phyloP scores from a whole-genome alignment of 2,888 invertebrate species.

The Xanthia togata region DNA sequence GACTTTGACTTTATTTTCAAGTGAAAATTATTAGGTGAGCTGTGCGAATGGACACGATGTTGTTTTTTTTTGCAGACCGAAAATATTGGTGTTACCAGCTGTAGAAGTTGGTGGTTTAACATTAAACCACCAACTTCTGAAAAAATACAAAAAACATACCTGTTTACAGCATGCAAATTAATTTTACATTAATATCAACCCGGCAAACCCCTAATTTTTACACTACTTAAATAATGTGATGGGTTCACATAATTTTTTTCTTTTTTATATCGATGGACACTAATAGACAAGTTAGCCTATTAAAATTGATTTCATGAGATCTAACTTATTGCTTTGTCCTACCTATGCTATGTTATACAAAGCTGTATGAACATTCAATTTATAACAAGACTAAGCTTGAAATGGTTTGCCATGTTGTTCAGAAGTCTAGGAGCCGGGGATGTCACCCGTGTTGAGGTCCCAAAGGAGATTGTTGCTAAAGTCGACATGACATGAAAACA shows the following conservation, averaged over 20 bases:
- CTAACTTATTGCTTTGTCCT: not conserved
- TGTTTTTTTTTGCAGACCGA: not conserved
- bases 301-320: not conserved
- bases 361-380: conserved; percentile 24
- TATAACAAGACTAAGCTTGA: conserved; percentile 51
- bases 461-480: conserved; percentile 49
- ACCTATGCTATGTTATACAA: not conserved
- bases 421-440: conserved; percentile 24
- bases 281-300: not conserved
- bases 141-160: no score
- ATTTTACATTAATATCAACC: no score
- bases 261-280: not conserved
- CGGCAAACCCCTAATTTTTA: not conserved
- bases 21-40: not conserved
- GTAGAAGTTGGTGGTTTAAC: no score
- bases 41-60: not conserved
- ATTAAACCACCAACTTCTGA: no score
- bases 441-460: conserved; percentile 46
- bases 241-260: no score
- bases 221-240: not conserved
- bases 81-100: no score
- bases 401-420: conserved; percentile 47
- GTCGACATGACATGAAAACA: conserved; percentile 43
- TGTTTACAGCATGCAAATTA: no score
- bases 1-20: no score